These are phyloP conservation scores for Microcebus ravelobensis DNA, from an alignment of 2,113 vertebrate genomes.

Conservation along the genomic window DNA sequence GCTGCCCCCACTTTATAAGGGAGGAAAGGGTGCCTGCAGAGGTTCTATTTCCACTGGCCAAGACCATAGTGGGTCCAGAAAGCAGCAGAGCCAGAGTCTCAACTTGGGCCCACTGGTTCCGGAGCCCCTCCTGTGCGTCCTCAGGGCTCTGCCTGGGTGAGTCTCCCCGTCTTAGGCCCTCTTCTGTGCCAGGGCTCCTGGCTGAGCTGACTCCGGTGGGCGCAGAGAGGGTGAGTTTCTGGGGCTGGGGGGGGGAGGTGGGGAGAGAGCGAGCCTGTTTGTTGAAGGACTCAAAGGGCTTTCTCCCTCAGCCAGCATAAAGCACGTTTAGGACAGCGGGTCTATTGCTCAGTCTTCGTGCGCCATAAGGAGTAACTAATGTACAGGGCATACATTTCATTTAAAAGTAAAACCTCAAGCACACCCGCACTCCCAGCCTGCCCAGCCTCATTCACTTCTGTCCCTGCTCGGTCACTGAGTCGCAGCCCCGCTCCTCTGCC, in stretches of 20 bases:
- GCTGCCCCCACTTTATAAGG: neutral
- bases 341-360: neutral
- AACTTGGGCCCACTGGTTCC: neutral
- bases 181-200: neutral
- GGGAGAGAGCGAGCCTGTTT: neutral
- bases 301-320: no score
- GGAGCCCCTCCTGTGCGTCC: neutral
- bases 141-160: neutral
- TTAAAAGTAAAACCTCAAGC: neutral
- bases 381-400: neutral
- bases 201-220: neutral
- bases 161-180: no score
- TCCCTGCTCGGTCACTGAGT: neutral
- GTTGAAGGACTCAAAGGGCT: neutral
- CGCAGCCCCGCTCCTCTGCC: neutral
- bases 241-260: no score
- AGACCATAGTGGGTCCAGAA: neutral
- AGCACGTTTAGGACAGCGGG: neutral
- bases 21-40: neutral
- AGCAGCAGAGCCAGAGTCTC: neutral
- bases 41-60: neutral
- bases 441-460: neutral
- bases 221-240: neutral
- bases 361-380: fast-evolving
- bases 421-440: neutral